phyloP scores from a whole-genome alignment of 53 echinoderm and acorn worm species.

The Holothuria leucospilota region DNA sequence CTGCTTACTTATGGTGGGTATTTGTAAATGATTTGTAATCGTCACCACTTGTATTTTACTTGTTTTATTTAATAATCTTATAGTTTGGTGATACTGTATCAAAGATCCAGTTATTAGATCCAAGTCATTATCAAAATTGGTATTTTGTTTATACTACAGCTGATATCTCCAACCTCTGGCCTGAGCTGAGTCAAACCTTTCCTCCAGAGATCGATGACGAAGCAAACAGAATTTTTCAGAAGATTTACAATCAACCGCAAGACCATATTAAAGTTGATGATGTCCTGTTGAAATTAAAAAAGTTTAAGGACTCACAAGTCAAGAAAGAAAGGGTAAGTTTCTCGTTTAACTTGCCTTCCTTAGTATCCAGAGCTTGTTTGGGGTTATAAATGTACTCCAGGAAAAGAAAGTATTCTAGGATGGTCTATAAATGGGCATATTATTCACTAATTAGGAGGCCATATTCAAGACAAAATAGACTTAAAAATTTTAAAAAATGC shows the following conservation, averaged over 20 bases:
- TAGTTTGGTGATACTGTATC: too few species aligned
- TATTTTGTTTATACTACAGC: constrained; percentile 44
- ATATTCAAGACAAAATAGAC: too few species aligned
- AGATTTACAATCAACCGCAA: constrained; percentile 99
- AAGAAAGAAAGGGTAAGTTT: constrained; percentile 91
- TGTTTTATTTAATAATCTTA: too few species aligned
- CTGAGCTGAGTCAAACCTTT: constrained; percentile 94
- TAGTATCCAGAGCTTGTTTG: neutral
- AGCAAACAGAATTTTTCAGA: constrained; percentile 98
- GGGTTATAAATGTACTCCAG: neutral
- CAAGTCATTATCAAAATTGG: too few species aligned
- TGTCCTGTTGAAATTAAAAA: constrained; percentile 93
- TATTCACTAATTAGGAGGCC: neutral
- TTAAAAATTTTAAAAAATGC: too few species aligned
- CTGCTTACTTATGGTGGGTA: too few species aligned
- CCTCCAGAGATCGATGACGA: constrained; percentile 97
- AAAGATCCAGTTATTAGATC: too few species aligned
- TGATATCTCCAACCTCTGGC: constrained; percentile 98
- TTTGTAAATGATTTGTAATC: too few species aligned
- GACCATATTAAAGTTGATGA: constrained; percentile 98
- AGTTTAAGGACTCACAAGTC: constrained; percentile 95
- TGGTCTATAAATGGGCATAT: neutral
- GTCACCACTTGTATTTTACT: too few species aligned
- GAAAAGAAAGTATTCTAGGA: neutral
- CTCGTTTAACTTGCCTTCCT: neutral